Base-by-base conservation (phyloP, 2,113 vertebrate genomes). In the Labrus mixtus region DNA sequence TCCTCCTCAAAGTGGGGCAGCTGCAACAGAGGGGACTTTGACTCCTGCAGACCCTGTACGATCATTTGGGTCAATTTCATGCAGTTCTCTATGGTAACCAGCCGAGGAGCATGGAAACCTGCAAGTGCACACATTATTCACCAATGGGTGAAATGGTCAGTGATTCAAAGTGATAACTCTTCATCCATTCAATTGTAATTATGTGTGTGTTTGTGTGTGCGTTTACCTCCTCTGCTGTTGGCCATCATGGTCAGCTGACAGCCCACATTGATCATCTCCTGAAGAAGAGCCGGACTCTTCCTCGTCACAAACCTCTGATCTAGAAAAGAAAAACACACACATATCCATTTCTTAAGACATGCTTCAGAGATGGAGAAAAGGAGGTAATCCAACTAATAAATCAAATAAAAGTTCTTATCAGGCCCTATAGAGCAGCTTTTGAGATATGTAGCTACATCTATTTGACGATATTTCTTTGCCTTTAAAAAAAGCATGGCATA, bases 31-130 rank as follows among this genome's bases (percentile, higher is more conserved):
- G 97, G 97, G 57, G 97, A 98, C 86, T 98, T 99, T 74, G 97
- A 96, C 89, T 98, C 97, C 84, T 98, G 97, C 74, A 99, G 96
- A 45, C 97, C 97, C 84, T 99, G 98, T 46, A 99, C 97, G 33
- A 94, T 94, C 98, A 99, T 99, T 92, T 99, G 98, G 58, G 95
- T 97, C 89, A 99, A 95, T 90, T 98, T 99, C 98, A 99, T 99
- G 79, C 97, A 99, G 86, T 99, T 99, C 94, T 99, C 98, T 87
- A 99, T 95, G 68, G 97, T 98, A 48, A 95, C 95, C 92, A 99
- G 94, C 61, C 97, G 96, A 87, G 98, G 98, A 89, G 97, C 97
- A 74, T 96, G 96, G 83, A 99, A 97, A 90, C 94, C 94, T 95
- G 81, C 22, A n/a, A 0, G 29, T 6, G 22, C 37, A 62, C 39